These are phyloP conservation scores for Luehdorfia chinensis DNA, from an alignment of 1,140 invertebrate species.

Conservation along the genomic window DNA sequence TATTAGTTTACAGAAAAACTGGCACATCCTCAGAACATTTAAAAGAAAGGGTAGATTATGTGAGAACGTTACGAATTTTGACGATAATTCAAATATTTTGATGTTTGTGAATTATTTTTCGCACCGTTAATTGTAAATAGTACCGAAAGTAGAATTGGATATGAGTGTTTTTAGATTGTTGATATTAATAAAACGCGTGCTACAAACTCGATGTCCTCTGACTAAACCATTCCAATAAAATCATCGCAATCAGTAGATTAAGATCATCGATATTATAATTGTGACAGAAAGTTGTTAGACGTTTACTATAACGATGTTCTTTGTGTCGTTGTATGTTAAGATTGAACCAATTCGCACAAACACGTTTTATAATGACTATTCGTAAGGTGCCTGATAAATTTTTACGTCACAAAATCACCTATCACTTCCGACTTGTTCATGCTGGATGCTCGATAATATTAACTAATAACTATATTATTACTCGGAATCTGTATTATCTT, in stretches of 20 bases:
- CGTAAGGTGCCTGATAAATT: conserved; percentile 51
- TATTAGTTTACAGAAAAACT: conserved; percentile 22
- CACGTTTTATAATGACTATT: conserved; percentile 35
- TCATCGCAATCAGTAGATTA: conserved; percentile 28
- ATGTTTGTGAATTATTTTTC: conserved; percentile 18
- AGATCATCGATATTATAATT: conserved; percentile 8
- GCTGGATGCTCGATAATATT: conserved; percentile 3
- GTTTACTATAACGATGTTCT: background rate
- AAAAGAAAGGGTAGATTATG: conserved; percentile 28
- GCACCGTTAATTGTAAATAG: conserved; percentile 45
- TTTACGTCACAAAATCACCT: conserved; percentile 52
- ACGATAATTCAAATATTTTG: conserved; percentile 27
- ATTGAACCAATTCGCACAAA: conserved; percentile 52
- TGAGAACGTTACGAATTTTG: conserved; percentile 23
- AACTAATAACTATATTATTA: no score
- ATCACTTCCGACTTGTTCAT: conserved; percentile 23
- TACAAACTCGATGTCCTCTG: conserved; percentile 31
- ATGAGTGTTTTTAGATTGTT: conserved; percentile 51
- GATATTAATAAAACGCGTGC: conserved; percentile 34
- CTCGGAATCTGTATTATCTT: no score
- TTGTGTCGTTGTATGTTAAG: conserved; percentile 1
- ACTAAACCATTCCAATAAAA: conserved; percentile 56
- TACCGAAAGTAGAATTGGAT: conserved; percentile 41
- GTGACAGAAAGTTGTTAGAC: conserved; percentile 23
- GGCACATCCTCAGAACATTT: conserved; percentile 54